Base-by-base conservation (phyloP, 2,888 invertebrate species). In the Folsomia manolachei region DNA sequence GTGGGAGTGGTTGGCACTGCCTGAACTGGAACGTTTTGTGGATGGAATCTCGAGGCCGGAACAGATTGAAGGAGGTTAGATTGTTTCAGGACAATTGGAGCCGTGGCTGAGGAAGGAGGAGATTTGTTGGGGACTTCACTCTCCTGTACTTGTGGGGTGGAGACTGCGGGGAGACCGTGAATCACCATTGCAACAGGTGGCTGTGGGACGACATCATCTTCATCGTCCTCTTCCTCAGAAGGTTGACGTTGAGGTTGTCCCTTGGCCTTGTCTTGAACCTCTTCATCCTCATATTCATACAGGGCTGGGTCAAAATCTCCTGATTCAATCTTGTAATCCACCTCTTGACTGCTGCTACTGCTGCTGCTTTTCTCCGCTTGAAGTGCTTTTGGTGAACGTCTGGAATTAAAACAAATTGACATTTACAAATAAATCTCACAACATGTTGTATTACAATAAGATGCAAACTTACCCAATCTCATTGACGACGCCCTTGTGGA, bases 51-150 rank as follows among this genome's bases (percentile, higher is more conserved):
- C 1, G 77, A 75, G 9, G 74, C 77, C 24, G 77, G 75, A 19
- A 78, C 77, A 19, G 75, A 64, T 69, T 79, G 75, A 25, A 76
- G 63, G 18, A 80, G 62, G 24, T 68, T 72, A 18, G 79, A 78
- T 67, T 77, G 76, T 63, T 81, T 81, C 53, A 81, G 63, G 18
- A 81, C 69, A 65, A 81, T 74, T 27, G 79, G 79, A 2, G 69
- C 60, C 51, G 77, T 78, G 24, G 75, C 75, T 2, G 76, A 78
- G n/a, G 74, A 71, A 27, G 76, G 77, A 68, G 75, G 77, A 1
- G 74, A 63, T 56, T 76, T 76, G 18, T 71, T 69, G 7, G 78
- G 19, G n/a, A 74, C 75, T n/a, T 14, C 7, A 1, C 24, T n/a
- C 14, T 72, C 69, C 19, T 63, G 64, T 64, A 27, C n/a, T 2